These are phyloP conservation scores for Acanthochromis polyacanthus DNA, from an alignment of 2,113 vertebrate genomes.

Conservation along the genomic window DNA sequence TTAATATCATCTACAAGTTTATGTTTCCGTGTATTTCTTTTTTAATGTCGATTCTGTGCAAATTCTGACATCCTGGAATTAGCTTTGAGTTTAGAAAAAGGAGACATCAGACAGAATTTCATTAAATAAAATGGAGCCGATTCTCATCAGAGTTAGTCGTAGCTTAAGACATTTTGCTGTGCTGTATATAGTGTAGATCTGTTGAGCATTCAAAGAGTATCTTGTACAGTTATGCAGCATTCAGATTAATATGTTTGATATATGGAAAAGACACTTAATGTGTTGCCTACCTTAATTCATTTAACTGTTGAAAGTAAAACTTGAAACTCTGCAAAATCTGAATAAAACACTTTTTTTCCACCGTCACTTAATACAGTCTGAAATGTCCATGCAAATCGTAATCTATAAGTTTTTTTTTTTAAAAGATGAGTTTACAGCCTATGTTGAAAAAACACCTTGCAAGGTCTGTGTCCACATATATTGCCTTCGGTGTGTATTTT, in stretches of 20 bases:
- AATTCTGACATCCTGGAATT: not conserved
- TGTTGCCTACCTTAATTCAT: not conserved
- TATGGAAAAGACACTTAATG: not conserved
- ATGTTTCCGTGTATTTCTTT: not conserved
- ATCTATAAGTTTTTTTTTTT: no score
- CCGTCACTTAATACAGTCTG: no score
- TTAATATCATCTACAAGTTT: conserved; percentile 21
- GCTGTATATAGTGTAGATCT: conserved; percentile 24
- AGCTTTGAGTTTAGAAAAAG: not conserved
- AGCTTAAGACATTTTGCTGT: not conserved
- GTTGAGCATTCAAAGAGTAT: not conserved
- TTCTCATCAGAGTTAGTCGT: no score
- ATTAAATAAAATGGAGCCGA: not conserved
- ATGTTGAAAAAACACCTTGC: no score
- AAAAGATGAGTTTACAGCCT: no score
- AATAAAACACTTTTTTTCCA: conserved; percentile 41
- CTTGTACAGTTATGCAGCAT: conserved; percentile 2
- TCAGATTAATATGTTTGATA: conserved; percentile 27
- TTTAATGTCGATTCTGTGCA: not conserved
- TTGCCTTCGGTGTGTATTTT: no score
- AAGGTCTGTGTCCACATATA: no score
- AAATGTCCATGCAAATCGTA: no score
- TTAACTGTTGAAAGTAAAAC: not conserved
- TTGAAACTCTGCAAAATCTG: conserved; percentile 20
- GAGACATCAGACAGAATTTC: not conserved